Conservation (phyloP, 2,888 invertebrate species). For the Gymnoscelis rufifasciata region DNA sequence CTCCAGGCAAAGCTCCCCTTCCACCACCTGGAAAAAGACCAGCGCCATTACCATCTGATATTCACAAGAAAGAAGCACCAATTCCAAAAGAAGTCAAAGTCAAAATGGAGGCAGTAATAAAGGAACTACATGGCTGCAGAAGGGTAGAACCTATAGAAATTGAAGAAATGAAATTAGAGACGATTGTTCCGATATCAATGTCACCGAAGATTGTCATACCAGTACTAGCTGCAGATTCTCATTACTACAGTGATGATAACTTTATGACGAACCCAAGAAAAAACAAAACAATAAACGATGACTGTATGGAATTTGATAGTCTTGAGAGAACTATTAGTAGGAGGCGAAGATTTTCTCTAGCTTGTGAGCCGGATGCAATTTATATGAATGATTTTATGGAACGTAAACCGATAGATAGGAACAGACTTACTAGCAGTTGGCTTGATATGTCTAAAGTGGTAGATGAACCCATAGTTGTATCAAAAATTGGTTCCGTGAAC, state of each 20-base stretch:
- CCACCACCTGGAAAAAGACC: slow-evolving; percentile 42
- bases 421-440: slow-evolving; percentile 64
- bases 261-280: slow-evolving; percentile 43
- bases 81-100: slow-evolving; percentile 77
- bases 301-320: slow-evolving; percentile 58
- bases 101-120: slow-evolving; percentile 81
- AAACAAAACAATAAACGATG: slow-evolving; percentile 44
- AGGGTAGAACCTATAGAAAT: slow-evolving; percentile 54
- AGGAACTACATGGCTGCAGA: slow-evolving; percentile 70
- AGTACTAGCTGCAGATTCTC: slow-evolving; percentile 63
- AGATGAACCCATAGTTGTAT: slow-evolving; percentile 42
- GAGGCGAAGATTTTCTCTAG: slow-evolving; percentile 62
- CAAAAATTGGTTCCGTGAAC: slow-evolving; percentile 75
- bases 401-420: slow-evolving; percentile 44
- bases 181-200: slow-evolving; percentile 39
- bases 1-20: slow-evolving; percentile 46
- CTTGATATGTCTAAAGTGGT: slow-evolving; percentile 56
- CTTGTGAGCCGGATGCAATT: slow-evolving; percentile 65
- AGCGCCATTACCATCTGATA: slow-evolving; percentile 24
- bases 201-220: slow-evolving; percentile 70
- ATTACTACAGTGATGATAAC: slow-evolving; percentile 63
- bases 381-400: slow-evolving; percentile 46
- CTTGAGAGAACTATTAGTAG: slow-evolving; percentile 55
- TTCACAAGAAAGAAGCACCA: slow-evolving; percentile 46
- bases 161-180: slow-evolving; percentile 51